Conservation (phyloP, 2,113 vertebrate genomes). For the Leucosticte australis region DNA sequence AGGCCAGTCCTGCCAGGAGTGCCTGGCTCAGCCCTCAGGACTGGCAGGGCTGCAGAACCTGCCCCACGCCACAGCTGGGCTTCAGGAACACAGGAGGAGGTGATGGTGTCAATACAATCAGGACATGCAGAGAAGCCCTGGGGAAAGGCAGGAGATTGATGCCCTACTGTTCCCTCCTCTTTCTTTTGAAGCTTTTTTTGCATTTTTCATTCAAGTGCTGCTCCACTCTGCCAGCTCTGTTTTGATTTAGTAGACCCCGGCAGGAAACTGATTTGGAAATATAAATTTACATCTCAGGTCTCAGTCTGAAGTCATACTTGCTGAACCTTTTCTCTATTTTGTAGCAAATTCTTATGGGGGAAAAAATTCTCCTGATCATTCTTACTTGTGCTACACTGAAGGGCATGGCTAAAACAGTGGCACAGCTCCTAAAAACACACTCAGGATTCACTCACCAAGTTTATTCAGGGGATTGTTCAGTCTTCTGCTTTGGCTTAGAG, state of each 20-base stretch:
- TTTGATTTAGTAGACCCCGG: background rate
- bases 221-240: background rate
- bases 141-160: background rate
- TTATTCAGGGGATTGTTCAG: background rate
- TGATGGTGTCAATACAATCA: background rate
- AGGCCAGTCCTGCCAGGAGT: constrained; percentile 8
- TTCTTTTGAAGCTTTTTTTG: background rate
- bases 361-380: background rate
- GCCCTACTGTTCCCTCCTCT: background rate
- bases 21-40: background rate
- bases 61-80: background rate
- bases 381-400: background rate
- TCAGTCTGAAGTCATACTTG: background rate
- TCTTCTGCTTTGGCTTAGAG: background rate
- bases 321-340: background rate
- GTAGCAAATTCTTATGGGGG: background rate
- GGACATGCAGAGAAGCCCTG: background rate
- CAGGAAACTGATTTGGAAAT: background rate
- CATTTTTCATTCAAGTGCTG: background rate
- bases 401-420: background rate
- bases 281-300: background rate
- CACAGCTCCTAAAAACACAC: background rate
- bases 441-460: background rate
- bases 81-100: background rate
- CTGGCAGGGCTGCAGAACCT: background rate